Evolutionary conservation across 2,797 vertebrate genomes (phyloP).

Genomic region (Acanthurus lineatus): DNA sequence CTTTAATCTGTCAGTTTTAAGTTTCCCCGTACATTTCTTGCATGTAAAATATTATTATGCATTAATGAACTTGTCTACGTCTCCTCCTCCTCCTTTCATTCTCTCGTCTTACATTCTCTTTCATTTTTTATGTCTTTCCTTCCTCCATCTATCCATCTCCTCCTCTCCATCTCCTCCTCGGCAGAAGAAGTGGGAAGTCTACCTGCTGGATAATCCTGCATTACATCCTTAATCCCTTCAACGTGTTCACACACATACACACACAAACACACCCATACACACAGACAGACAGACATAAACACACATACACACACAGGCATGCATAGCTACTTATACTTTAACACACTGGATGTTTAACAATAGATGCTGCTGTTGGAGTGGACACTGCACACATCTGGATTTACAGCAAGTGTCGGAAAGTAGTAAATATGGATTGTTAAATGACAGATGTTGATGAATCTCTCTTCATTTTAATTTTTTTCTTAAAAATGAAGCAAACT

Average conservation of each 20-base stretch:
- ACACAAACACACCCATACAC: conserved; percentile 20
- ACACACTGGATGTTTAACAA: conserved; percentile 42
- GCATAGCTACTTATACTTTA: conserved; percentile 6
- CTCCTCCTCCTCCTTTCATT: not conserved
- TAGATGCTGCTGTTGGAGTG: conserved; percentile 33
- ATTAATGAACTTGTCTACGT: not conserved
- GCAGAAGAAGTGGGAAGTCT: conserved; percentile 79
- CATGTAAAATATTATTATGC: not conserved
- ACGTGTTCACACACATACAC: conserved; percentile 60
- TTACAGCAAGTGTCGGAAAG: conserved; percentile 8
- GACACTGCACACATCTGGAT: conserved; percentile 37
- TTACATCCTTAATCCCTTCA: conserved; percentile 85
- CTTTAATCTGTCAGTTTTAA: conserved; percentile 35
- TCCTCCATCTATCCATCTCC: conserved; percentile 15
- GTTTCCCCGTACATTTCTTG: conserved; percentile 7
- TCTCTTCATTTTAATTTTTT: conserved; percentile 32
- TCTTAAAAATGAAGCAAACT: conserved; percentile 4
- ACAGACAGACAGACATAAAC: not conserved
- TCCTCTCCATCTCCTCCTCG: conserved; percentile 47
- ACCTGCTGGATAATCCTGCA: conserved; percentile 87
- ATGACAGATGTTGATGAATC: conserved; percentile 29
- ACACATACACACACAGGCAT: conserved; percentile 6
- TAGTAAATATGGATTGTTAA: conserved; percentile 37
- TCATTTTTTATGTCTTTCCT: not conserved
- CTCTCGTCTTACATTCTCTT: not conserved